Evolutionary conservation across 2,797 vertebrate genomes (phyloP).

Genomic region (Gymnoscopelus braueri): DNA sequence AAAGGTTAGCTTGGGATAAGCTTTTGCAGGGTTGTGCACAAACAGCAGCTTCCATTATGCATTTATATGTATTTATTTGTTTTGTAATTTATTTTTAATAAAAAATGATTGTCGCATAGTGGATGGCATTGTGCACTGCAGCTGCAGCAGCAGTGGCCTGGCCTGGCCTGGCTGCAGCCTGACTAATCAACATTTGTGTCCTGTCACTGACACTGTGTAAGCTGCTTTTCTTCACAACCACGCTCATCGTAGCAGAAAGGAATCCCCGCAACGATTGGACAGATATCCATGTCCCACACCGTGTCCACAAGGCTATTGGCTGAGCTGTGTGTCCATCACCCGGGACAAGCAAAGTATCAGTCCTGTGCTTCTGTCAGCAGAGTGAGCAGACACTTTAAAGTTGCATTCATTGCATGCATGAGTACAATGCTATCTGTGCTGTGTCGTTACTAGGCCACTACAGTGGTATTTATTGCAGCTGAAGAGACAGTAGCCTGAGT

Average conservation of each 20-base stretch:
- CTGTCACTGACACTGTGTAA: slow-evolving; percentile 38
- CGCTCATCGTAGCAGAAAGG: background rate
- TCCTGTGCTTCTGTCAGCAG: slow-evolving; percentile 50
- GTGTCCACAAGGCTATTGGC: slow-evolving; percentile 53
- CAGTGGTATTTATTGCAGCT: slow-evolving; percentile 5
- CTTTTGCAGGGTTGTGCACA: no score
- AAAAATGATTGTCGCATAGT: background rate
- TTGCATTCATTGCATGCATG: background rate
- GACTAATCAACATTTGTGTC: slow-evolving; percentile 38
- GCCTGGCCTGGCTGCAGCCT: background rate
- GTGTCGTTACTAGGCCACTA: background rate
- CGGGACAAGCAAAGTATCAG: slow-evolving; percentile 34
- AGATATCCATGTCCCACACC: slow-evolving; percentile 42
- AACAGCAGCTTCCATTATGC: no score
- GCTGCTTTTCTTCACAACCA: slow-evolving; percentile 60
- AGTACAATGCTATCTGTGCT: slow-evolving; percentile 7
- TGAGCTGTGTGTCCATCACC: slow-evolving; percentile 45
- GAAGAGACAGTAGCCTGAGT: slow-evolving; percentile 14
- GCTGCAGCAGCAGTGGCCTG: background rate
- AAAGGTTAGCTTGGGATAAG: no score
- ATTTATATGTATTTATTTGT: no score
- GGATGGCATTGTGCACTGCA: background rate
- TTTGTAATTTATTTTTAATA: no score
- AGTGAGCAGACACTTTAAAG: slow-evolving; percentile 17
- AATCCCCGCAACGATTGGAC: slow-evolving; percentile 19